Evolutionary conservation across 2,113 vertebrate genomes (phyloP).

Genomic region (Noctilio leporinus): DNA sequence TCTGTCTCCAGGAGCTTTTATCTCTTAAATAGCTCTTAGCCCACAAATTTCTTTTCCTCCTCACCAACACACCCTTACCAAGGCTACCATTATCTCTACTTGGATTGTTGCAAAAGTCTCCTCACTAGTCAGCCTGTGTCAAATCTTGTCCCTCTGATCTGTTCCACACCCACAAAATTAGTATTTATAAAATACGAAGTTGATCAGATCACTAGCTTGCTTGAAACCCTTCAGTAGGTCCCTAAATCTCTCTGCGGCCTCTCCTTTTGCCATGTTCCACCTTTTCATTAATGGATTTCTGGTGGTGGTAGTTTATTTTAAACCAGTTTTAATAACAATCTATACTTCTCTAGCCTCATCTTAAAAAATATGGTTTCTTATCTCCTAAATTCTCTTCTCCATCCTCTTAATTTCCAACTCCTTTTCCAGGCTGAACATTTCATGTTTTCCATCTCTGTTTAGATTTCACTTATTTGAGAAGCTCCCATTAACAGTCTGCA

Average conservation of each 20-base stretch:
- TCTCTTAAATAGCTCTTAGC: neutral
- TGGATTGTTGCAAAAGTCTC: neutral
- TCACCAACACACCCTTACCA: neutral
- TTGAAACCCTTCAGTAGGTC: neutral
- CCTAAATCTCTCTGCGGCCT: neutral
- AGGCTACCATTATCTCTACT: neutral
- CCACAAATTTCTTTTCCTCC: neutral
- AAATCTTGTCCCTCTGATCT: neutral
- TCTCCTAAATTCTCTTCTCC: neutral
- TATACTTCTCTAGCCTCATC: neutral
- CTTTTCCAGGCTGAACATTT: neutral
- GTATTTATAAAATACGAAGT: neutral
- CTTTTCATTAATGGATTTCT: neutral
- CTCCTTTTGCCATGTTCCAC: neutral
- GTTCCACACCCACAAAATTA: neutral
- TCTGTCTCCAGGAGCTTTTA: neutral
- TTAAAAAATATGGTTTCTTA: neutral
- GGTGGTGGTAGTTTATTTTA: neutral
- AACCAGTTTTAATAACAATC: neutral
- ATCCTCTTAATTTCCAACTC: neutral
- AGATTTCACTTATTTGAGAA: neutral
- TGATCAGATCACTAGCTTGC: neutral
- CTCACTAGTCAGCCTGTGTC: neutral
- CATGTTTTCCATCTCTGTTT: neutral
- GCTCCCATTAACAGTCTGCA: neutral